A percentile compares a stretch with the other conserved stretches of the same genome.
Evolutionary conservation across 2,113 vertebrate species (phyloP).

Genomic region (Poecile atricapillus): DNA sequence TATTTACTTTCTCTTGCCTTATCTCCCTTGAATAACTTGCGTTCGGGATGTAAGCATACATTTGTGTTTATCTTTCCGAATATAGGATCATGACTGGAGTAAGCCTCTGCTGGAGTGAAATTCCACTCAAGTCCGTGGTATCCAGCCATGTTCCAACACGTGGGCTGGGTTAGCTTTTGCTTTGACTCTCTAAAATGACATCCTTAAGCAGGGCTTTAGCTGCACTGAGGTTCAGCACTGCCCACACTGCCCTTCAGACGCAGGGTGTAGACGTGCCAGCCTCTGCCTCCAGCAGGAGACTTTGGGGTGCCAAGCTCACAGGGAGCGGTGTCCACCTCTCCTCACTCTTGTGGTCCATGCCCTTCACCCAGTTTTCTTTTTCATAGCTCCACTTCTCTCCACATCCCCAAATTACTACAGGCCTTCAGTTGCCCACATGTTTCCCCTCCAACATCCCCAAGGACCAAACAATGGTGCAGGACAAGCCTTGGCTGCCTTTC

Average conservation of each 20-base stretch:
- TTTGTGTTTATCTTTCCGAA: neutral
- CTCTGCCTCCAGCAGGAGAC: neutral
- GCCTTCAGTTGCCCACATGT: neutral
- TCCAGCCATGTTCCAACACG: neutral
- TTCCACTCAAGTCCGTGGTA: neutral
- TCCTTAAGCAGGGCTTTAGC: neutral
- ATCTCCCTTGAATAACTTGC: slow-evolving; percentile 5
- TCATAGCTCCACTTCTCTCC: neutral
- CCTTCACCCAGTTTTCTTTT: neutral
- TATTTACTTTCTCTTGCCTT: slow-evolving; percentile 24
- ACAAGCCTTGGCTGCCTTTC: neutral
- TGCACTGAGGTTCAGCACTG: neutral
- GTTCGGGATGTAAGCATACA: neutral
- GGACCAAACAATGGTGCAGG: neutral
- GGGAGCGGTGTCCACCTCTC: neutral
- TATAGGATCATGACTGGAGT: neutral
- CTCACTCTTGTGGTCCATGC: neutral
- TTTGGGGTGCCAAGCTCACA: neutral
- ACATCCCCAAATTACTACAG: fast-evolving
- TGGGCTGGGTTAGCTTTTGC: neutral
- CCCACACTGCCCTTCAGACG: neutral
- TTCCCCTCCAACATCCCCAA: neutral
- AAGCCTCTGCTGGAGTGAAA: neutral
- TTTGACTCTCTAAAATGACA: neutral
- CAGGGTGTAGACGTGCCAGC: fast-evolving